These are phyloP conservation scores for Panthera tigris DNA, from an alignment of 2,113 vertebrate species.

Conservation along the genomic window DNA sequence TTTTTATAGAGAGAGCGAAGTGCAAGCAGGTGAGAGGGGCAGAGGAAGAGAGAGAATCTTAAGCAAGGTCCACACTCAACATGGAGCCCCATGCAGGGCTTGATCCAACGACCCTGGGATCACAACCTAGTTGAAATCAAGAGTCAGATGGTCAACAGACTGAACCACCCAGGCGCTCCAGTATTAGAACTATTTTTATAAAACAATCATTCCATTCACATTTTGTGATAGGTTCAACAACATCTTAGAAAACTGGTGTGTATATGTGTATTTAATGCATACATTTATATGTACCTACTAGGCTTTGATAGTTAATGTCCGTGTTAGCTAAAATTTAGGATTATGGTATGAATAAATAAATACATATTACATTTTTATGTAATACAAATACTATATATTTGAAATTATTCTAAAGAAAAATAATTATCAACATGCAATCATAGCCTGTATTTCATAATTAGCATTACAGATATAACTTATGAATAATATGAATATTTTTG, in stretches of 20 bases:
- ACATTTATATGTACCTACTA: neutral
- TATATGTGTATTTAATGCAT: neutral
- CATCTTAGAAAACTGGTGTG: slow-evolving; percentile 18
- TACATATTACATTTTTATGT: neutral
- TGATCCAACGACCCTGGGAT: too few relatives aligned
- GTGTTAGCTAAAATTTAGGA: neutral
- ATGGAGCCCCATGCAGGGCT: too few relatives aligned
- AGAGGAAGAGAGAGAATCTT: too few relatives aligned
- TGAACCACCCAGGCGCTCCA: neutral
- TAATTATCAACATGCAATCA: neutral
- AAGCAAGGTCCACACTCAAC: too few relatives aligned
- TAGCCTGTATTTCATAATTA: neutral
- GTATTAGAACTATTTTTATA: neutral
- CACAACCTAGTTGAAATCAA: too few relatives aligned
- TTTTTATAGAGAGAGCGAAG: too few relatives aligned
- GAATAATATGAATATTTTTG: neutral
- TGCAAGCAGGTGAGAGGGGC: too few relatives aligned
- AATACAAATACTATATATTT: neutral
- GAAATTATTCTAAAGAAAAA: neutral
- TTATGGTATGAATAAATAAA: neutral
- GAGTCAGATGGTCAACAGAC: too few relatives aligned
- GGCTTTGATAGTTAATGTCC: neutral
- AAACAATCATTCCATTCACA: neutral
- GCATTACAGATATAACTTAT: neutral
- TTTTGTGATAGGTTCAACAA: neutral